phyloP scores from a whole-genome alignment of 2,888 invertebrate genomes.

The Ariolimax columbianus region DNA sequence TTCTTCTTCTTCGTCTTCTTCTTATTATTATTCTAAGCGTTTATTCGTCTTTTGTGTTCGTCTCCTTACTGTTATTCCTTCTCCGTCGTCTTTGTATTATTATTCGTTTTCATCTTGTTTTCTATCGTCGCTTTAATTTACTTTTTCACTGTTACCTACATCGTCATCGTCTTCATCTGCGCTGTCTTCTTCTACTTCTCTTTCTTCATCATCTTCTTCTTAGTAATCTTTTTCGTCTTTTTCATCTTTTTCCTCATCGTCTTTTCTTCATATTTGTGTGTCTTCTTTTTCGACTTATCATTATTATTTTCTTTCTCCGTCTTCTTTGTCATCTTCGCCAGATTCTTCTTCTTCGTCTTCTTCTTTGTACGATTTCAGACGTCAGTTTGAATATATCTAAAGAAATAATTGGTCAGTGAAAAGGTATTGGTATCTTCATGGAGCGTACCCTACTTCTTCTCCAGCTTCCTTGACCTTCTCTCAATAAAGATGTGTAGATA shows the following conservation, averaged over 20 bases:
- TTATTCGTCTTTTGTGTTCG: not conserved
- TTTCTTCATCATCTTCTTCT: not conserved
- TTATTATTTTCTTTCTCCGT: not conserved
- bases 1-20: not conserved
- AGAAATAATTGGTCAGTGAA: too few relatives aligned
- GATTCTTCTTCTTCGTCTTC: not conserved
- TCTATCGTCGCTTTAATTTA: not conserved
- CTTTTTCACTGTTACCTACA: not conserved
- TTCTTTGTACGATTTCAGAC: too few relatives aligned
- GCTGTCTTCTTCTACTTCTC: conserved; percentile 3
- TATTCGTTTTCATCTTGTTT: conserved; percentile 1
- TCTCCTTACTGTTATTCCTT: not conserved
- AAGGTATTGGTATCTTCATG: too few relatives aligned
- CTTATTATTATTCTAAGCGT: not conserved
- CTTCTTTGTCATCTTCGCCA: not conserved
- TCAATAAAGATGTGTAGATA: too few relatives aligned
- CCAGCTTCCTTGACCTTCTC: too few relatives aligned
- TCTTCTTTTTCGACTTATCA: not conserved
- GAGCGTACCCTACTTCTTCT: too few relatives aligned
- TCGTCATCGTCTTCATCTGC: not conserved
- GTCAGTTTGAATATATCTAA: too few relatives aligned
- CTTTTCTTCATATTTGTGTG: not conserved
- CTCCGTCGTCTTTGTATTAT: not conserved
- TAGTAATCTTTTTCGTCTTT: not conserved
- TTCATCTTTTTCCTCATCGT: conserved; percentile 1